These are phyloP conservation scores for Augochlorella aurata DNA, from an alignment of 2,888 invertebrate species.

Conservation along the genomic window DNA sequence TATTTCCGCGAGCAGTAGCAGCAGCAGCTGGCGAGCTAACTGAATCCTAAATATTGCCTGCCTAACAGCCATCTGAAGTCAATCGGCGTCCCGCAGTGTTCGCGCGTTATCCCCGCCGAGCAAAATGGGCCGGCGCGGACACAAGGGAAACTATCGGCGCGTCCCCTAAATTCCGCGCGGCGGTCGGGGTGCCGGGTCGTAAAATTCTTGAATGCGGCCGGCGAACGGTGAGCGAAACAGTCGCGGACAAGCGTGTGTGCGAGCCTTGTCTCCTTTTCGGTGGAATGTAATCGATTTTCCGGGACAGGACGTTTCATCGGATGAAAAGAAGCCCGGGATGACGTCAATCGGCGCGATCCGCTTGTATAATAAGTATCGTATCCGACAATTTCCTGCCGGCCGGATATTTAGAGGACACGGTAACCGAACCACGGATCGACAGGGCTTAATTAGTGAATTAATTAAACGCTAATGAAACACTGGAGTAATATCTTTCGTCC, in stretches of 20 bases:
- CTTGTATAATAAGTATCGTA: constrained; percentile 45
- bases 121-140: not conserved
- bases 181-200: not conserved
- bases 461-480: constrained; percentile 57
- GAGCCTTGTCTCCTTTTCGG: not conserved
- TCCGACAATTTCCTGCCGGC: constrained; percentile 2
- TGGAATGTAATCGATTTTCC: not conserved
- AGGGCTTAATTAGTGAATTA: constrained; percentile 57
- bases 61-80: not conserved
- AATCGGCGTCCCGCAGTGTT: constrained; percentile 17
- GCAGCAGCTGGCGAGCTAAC: not conserved
- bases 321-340: not conserved
- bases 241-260: not conserved
- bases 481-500: constrained; percentile 48
- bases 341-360: not conserved
- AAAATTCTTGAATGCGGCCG: not conserved
- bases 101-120: constrained; percentile 21
- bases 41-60: not conserved
- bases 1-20: not conserved
- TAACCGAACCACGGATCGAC: constrained; percentile 42
- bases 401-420: constrained; percentile 18
- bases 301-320: not conserved
- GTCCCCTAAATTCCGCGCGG: not conserved
- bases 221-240: not conserved
- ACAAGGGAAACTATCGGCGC: not conserved